Evolutionary conservation across 2,888 invertebrate species (phyloP), one percentile per base, ranked within the genome.

Genomic region (Papilio demoleus): DNA sequence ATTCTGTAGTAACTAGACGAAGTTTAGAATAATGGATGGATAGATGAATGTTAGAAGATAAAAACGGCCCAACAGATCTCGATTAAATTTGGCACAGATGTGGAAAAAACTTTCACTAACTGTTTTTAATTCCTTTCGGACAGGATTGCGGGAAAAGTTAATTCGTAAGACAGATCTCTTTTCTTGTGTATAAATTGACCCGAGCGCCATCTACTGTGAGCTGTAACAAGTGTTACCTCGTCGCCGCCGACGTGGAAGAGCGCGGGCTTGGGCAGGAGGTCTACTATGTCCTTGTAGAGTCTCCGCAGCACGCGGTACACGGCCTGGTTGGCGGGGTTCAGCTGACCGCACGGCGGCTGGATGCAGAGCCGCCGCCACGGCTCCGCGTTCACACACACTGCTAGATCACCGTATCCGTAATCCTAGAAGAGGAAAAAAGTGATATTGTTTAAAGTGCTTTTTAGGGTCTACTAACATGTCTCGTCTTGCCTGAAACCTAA

Each of bases 171-270:
- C n/a, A n/a, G n/a, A n/a, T n/a, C n/a, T n/a, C n/a, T n/a, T n/a
- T n/a, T 12, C 4, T 4, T 38, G 12, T n/a, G 12, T 38, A 4
- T 4, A 38, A 38, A n/a, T 38, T n/a, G 38, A 17, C 4, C n/a
- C 5, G 2, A 42, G 17, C 42, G 42, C 9, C 42, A 42, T 40
- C 40, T 40, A 45, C 11, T 45, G 45, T n/a, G 1, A 19, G 3
- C 3, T 47, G 47, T 12, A 22, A 1, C 2, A 19, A 2, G 9
- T 3, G 0, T 47, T 64, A 96, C 96, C 93, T 97, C 97, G 85
- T 97, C 97, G 0, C 97, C 97, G 1, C 97, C 97, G 94, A 97
- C 95, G 81, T 97, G 97, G 65, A 97, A 93, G 1, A 94, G 86
- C 60, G 94, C 94, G 0, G 93, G 94, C 11, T 92, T 85, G 0